These are phyloP conservation scores for Condylura cristata DNA, from an alignment of 2,113 vertebrate species.

Conservation along the genomic window DNA sequence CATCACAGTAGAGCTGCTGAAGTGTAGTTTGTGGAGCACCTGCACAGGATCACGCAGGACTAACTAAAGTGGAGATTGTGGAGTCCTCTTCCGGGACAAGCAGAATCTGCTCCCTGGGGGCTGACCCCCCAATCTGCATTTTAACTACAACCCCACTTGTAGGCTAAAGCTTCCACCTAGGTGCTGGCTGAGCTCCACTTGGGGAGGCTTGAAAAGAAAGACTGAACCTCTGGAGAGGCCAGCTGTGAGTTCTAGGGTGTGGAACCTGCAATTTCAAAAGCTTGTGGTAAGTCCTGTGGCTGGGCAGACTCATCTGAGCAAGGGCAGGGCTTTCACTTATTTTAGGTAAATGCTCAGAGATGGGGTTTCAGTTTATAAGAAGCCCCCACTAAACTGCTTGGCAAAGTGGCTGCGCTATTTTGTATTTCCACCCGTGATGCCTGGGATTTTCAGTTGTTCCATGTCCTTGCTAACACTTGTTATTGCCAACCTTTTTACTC, in stretches of 20 bases:
- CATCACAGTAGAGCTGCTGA: not conserved
- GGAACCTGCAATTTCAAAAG: not conserved
- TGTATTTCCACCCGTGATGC: not conserved
- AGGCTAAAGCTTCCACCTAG: not conserved
- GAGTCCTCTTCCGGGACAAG: not conserved
- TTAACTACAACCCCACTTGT: not conserved
- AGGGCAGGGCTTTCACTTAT: not conserved
- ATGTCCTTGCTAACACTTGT: not conserved
- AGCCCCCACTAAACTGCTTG: not conserved
- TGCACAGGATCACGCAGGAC: not conserved
- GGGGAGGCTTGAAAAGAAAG: not conserved
- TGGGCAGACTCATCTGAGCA: not conserved
- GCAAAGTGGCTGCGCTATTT: not conserved
- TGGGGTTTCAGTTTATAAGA: not conserved
- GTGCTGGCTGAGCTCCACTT: not conserved
- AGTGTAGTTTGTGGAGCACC: not conserved
- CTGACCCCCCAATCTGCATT: not conserved
- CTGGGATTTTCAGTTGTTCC: not conserved
- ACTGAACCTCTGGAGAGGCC: not conserved
- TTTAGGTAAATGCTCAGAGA: not conserved
- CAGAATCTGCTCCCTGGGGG: not conserved
- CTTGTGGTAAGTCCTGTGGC: not conserved
- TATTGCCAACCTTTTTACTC: not conserved
- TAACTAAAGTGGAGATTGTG: not conserved
- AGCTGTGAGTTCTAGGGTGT: not conserved